These are phyloP conservation scores for Smittia aterrima DNA, from an alignment of 2,888 invertebrate species.

Conservation along the genomic window DNA sequence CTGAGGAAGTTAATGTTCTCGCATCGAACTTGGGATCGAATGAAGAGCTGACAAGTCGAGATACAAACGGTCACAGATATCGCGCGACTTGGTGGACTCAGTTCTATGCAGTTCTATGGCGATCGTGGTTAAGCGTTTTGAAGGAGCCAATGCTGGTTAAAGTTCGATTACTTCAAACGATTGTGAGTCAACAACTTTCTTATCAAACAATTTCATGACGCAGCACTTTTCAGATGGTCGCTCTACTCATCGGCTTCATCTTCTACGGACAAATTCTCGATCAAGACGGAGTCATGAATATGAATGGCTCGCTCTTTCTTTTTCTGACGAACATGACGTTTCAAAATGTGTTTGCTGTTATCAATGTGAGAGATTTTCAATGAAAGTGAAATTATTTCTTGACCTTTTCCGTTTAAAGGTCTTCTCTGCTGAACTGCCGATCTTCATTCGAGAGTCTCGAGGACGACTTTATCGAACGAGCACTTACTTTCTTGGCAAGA, in stretches of 20 bases:
- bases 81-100: slow-evolving; percentile 86
- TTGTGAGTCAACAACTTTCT: slow-evolving; percentile 63
- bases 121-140: slow-evolving; percentile 83
- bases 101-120: slow-evolving; percentile 84
- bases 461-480: slow-evolving; percentile 90
- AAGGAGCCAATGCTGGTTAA: slow-evolving; percentile 89
- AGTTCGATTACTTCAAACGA: slow-evolving; percentile 83
- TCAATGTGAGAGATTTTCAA: slow-evolving; percentile 72
- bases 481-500: slow-evolving; percentile 88
- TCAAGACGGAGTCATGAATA: slow-evolving; percentile 90
- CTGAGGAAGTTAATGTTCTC: slow-evolving; percentile 23
- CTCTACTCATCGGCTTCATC: slow-evolving; percentile 81
- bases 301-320: slow-evolving; percentile 88
- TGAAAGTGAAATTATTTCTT: background rate
- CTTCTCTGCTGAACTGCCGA: slow-evolving; percentile 84
- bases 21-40: slow-evolving; percentile 22
- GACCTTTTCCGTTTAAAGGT: slow-evolving; percentile 59
- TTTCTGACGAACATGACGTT: slow-evolving; percentile 91
- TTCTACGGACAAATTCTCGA: slow-evolving; percentile 79
- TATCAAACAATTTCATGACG: background rate
- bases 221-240: slow-evolving; percentile 69
- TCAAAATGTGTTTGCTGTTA: slow-evolving; percentile 91
- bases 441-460: slow-evolving; percentile 83
- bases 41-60: slow-evolving; percentile 44
- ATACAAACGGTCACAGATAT: slow-evolving; percentile 44